Base-by-base conservation (phyloP, 2,797 vertebrate genomes). In the Lagocephalus sceleratus region DNA sequence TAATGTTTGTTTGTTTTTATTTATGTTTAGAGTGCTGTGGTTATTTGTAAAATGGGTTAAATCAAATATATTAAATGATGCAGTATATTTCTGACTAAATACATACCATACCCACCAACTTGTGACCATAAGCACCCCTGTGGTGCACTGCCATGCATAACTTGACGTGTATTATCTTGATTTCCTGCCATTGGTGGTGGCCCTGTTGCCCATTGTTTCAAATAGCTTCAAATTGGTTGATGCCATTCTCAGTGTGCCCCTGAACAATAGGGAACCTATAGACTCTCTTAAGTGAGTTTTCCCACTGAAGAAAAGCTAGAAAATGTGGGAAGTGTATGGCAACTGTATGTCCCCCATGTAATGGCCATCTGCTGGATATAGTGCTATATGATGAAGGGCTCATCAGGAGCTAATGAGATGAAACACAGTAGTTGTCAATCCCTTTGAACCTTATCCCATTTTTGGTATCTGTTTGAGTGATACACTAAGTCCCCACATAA, bases 341-440 rank as follows among this genome's bases (percentile, higher is more conserved):
- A 74, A 54, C 71, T 84, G 85, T 67, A 84, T 85, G 80, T 79
- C 75, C 3, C 17, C 57, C 60, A 6, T 54, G 72, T 73, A 69
- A 51, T 68, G 69, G 65, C 50, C 59, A 68, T 71, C 57, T 71
- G 68, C 71, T 76, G 69, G 76, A 57, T 47, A 35, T 35, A 35
- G 11, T 10, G 32, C 32, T 35, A 54, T 50, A 60, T 70, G 53
- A 10, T 59, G 20, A 56, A 57, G 74, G 78, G 81, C 77, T 84
- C 68, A 76, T 81, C 68, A 49, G 45, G 77, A 63, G 80, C 32
- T 78, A 84, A 85, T 82, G 79, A 83, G 78, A 75, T 74, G 75
- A 70, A 68, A 54, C 63, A 57, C 61, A 52, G 54, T 54, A 66
- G 60, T 77, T 81, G 81, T 84, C 84, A 73, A 50, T 83, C 79